Evolutionary conservation across 1,140 invertebrate genomes (phyloP).

Genomic region (Cotesia chilonis): DNA sequence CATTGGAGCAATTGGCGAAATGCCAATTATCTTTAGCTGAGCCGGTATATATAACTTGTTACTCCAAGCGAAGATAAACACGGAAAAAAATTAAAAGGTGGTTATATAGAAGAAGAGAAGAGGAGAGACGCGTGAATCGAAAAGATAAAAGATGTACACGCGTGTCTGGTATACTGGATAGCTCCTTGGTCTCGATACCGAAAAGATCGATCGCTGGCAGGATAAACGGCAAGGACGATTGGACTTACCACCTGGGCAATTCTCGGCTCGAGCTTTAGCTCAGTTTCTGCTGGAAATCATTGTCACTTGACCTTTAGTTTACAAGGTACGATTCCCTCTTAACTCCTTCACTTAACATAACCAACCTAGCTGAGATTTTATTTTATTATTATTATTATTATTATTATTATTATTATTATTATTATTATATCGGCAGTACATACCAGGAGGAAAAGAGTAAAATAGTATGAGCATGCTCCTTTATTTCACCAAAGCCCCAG

Average conservation of each 20-base stretch:
- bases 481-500: neutral
- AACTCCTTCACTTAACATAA: neutral
- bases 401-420: neutral
- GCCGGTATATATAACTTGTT: neutral
- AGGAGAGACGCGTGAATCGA: constrained; percentile 6
- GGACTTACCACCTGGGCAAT: neutral
- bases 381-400: neutral
- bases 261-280: too few relatives aligned
- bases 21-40: constrained; percentile 5
- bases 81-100: constrained; percentile 7
- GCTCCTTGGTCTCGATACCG: constrained; percentile 10
- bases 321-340: neutral
- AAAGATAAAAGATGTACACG: neutral
- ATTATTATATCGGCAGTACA: neutral
- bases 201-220: constrained; percentile 7
- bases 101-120: too few relatives aligned
- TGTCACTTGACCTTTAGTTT: constrained; percentile 13
- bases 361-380: neutral
- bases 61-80: neutral
- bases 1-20: constrained; percentile 7
- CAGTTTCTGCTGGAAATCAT: neutral
- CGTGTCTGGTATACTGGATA: neutral
- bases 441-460: neutral
- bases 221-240: constrained; percentile 7
- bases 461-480: neutral